Percentiles rank a stretch among this genome's conserved stretches.
Evolutionary conservation across 2,113 vertebrate genomes (phyloP).

Genomic region (Danio rerio): DNA sequence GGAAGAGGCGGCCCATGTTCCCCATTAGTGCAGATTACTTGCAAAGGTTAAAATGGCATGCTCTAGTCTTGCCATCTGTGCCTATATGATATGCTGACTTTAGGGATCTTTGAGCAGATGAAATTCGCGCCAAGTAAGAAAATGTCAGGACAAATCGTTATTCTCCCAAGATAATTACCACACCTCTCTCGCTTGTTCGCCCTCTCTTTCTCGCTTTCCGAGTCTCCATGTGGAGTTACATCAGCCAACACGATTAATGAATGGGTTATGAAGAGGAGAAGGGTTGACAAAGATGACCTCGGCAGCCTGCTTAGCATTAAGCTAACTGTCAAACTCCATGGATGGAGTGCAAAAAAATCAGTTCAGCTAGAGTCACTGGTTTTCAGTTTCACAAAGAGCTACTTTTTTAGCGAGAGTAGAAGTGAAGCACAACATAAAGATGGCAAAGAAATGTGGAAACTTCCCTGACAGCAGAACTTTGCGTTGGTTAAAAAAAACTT

Average conservation of each 20-base stretch:
- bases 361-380: conserved; percentile 9
- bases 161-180: conserved; percentile 72
- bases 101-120: conserved; percentile 80
- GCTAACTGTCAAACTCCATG: conserved; percentile 16
- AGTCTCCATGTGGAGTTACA: conserved; percentile 51
- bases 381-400: neutral
- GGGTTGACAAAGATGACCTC: conserved; percentile 57
- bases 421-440: neutral
- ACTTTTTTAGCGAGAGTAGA: neutral
- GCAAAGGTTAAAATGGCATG: conserved; percentile 74
- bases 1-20: conserved; percentile 29
- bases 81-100: conserved; percentile 67
- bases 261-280: conserved; percentile 53
- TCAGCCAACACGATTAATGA: conserved; percentile 57
- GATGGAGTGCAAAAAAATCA: conserved; percentile 21
- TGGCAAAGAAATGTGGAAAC: conserved; percentile 2
- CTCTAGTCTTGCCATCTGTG: conserved; percentile 74
- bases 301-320: conserved; percentile 35
- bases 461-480: neutral
- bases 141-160: conserved; percentile 80
- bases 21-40: conserved; percentile 70
- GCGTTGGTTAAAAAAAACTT: conserved; percentile 3
- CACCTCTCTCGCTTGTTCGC: conserved; percentile 53
- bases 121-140: conserved; percentile 72
- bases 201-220: conserved; percentile 51